Evolutionary conservation across 2,113 vertebrate genomes (phyloP).

Genomic region (Aldabrachelys gigantea): DNA sequence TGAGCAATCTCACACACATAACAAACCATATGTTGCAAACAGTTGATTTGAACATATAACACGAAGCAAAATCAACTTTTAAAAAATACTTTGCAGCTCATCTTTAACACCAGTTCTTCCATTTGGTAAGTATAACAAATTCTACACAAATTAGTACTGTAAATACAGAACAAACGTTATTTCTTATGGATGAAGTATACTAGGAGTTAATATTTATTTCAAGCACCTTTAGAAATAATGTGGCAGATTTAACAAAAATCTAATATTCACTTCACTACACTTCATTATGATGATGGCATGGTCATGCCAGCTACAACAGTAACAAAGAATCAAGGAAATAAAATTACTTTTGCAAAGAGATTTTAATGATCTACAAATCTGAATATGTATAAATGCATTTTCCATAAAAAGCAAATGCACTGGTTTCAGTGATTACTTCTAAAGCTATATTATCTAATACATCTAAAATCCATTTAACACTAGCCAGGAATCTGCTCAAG

Average conservation of each 20-base stretch:
- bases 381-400: not conserved
- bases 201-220: not conserved
- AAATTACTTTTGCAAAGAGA: slow-evolving; percentile 1
- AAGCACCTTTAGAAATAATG: not conserved
- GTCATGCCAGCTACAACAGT: not conserved
- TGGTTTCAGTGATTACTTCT: not conserved
- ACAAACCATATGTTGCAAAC: not conserved
- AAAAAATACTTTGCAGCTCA: not conserved
- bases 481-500: not conserved
- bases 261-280: not conserved
- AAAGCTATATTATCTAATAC: not conserved
- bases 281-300: not conserved
- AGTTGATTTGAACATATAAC: not conserved
- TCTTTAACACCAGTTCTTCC: rapidly evolving
- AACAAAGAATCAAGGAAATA: slow-evolving; percentile 9
- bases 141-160: not conserved
- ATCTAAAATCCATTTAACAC: not conserved
- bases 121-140: not conserved
- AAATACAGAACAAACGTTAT: not conserved
- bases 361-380: slow-evolving; percentile 1
- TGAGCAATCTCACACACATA: not conserved
- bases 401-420: not conserved
- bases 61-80: not conserved
- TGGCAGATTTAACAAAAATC: not conserved
- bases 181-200: not conserved